Evolutionary conservation across 2,888 invertebrate genomes (phyloP).

Genomic region (Papilio elwesi): DNA sequence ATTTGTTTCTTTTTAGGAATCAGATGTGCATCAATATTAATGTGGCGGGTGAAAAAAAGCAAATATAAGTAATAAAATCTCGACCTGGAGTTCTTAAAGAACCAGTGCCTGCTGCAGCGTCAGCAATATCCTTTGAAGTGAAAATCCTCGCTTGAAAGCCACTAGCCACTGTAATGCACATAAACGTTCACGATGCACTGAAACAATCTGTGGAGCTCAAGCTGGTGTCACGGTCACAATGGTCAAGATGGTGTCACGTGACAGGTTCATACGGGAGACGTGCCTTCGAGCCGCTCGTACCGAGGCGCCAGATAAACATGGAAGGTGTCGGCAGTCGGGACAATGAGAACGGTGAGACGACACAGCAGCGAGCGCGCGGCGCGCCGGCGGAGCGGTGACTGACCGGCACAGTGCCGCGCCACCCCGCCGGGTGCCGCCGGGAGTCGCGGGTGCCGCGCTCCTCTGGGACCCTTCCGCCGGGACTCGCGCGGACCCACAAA

Average conservation of each 20-base stretch:
- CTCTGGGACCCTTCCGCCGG: constrained; percentile 80
- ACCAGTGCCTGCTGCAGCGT: constrained; percentile 55
- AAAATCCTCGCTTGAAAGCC: constrained; percentile 69
- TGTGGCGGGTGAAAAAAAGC: neutral
- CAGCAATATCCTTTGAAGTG: constrained; percentile 65
- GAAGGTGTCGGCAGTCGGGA: constrained; percentile 61
- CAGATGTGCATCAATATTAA: constrained; percentile 3
- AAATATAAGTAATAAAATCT: constrained; percentile 41
- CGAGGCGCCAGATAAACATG: constrained; percentile 70
- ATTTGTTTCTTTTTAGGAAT: constrained; percentile 16
- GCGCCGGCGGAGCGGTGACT: constrained; percentile 82
- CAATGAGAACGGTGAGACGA: constrained; percentile 57
- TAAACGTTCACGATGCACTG: constrained; percentile 76
- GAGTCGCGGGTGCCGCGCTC: constrained; percentile 80
- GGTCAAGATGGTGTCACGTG: constrained; percentile 60
- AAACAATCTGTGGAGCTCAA: constrained; percentile 55
- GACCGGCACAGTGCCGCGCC: constrained; percentile 82
- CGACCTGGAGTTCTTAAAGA: constrained; percentile 63
- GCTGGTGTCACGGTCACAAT: no score
- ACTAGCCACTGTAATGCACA: constrained; percentile 72
- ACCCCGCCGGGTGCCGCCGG: constrained; percentile 75
- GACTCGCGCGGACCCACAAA: constrained; percentile 65
- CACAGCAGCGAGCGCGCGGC: constrained; percentile 71
- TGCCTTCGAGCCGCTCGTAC: constrained; percentile 64
- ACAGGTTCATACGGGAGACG: constrained; percentile 67